phyloP scores from a whole-genome alignment of 2,888 invertebrate species.

The Notodonta dromedarius region DNA sequence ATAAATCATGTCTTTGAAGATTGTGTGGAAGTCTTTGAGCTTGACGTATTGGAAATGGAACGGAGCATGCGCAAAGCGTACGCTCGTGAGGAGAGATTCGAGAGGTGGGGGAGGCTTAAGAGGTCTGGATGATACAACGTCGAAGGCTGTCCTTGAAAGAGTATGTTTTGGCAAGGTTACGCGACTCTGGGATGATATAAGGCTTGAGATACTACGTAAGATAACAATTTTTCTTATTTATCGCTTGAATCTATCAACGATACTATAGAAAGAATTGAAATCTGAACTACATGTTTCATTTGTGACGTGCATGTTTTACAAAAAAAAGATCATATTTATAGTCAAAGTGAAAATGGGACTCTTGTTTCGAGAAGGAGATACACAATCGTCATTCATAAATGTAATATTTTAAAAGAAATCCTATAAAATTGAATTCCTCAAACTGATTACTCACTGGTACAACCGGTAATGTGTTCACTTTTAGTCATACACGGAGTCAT shows the following conservation, averaged over 20 bases:
- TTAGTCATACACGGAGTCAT: constrained; percentile 75
- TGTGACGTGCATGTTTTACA: too few relatives aligned
- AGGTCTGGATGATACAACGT: constrained; percentile 53
- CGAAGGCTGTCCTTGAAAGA: constrained; percentile 62
- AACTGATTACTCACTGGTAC: constrained; percentile 62
- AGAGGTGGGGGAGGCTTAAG: constrained; percentile 49
- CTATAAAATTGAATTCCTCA: constrained; percentile 29
- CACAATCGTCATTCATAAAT: too few relatives aligned
- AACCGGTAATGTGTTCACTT: constrained; percentile 57
- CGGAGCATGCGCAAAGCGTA: constrained; percentile 54
- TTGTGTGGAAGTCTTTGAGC: constrained; percentile 45
- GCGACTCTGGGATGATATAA: constrained; percentile 27
- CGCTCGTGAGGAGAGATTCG: constrained; percentile 34
- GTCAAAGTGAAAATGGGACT: not conserved
- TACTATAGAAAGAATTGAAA: too few relatives aligned
- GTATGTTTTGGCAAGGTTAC: constrained; percentile 62
- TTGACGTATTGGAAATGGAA: constrained; percentile 41
- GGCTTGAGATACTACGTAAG: constrained; percentile 4
- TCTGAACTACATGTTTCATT: too few relatives aligned
- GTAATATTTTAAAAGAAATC: not conserved
- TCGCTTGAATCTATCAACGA: too few relatives aligned
- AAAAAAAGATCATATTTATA: too few relatives aligned
- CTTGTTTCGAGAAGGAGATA: not conserved
- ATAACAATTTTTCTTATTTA: not conserved
- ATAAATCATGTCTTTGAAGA: constrained; percentile 55